These are phyloP conservation scores for Ricordea florida DNA, from an alignment of 92 coral and sea anemone species.

Conservation along the genomic window DNA sequence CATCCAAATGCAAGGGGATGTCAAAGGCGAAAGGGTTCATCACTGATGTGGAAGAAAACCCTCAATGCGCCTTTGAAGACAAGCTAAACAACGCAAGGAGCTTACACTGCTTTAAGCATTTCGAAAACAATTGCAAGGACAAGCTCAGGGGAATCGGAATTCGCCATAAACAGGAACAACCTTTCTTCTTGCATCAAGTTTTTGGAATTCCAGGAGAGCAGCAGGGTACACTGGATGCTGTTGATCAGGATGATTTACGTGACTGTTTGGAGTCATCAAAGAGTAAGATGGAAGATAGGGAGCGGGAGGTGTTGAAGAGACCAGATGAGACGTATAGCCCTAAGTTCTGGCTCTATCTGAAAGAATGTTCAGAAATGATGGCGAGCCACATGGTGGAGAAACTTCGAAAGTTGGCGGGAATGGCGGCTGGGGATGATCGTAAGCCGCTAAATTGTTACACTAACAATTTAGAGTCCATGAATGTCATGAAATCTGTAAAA, in stretches of 20 bases:
- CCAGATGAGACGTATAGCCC: neutral
- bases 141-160: constrained; percentile 33
- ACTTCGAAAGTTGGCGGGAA: constrained; percentile 13
- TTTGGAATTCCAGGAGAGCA: constrained; percentile 41
- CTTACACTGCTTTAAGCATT: constrained; percentile 42
- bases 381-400: constrained; percentile 13
- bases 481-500: constrained; percentile 21
- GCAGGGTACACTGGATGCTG: constrained; percentile 42
- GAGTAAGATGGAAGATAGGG: neutral
- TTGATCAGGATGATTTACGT: neutral
- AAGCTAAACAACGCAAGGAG: constrained; percentile 10
- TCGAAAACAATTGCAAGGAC: constrained; percentile 35
- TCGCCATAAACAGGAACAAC: constrained; percentile 14
- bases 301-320: neutral
- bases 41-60: constrained; percentile 48
- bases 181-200: constrained; percentile 9
- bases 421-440: constrained; percentile 33
- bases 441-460: constrained; percentile 43
- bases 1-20: constrained; percentile 28
- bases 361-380: constrained; percentile 7
- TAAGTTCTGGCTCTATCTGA: constrained; percentile 6
- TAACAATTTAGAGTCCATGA: constrained; percentile 44
- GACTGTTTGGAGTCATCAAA: neutral
- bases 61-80: constrained; percentile 33
- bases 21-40: constrained; percentile 48